These are phyloP conservation scores for Anthoscopus minutus DNA, from an alignment of 2,113 vertebrate species.

Conservation along the genomic window DNA sequence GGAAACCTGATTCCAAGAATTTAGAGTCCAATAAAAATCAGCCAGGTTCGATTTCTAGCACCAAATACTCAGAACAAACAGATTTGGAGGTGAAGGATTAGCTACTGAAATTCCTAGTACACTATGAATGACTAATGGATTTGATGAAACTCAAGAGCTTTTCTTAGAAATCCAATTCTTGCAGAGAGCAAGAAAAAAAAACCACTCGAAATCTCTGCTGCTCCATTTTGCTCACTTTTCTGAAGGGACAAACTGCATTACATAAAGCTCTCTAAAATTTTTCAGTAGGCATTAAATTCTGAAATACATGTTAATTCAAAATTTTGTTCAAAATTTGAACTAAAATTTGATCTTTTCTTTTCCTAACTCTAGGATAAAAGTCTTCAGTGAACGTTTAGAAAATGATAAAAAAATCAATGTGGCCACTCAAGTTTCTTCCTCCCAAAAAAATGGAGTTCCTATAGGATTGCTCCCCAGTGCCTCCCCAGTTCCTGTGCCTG, in stretches of 20 bases:
- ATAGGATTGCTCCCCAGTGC: background rate
- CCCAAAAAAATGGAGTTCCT: background rate
- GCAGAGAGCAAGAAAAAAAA: background rate
- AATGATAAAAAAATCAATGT: background rate
- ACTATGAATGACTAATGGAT: constrained; percentile 12
- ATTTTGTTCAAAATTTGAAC: background rate
- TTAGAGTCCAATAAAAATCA: constrained; percentile 5
- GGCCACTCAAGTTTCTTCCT: background rate
- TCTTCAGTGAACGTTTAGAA: background rate
- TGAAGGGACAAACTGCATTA: background rate
- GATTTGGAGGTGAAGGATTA: constrained; percentile 7
- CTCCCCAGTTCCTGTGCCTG: background rate
- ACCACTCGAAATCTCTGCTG: background rate
- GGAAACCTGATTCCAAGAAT: constrained; percentile 36
- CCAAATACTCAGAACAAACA: constrained; percentile 17
- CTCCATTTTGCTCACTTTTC: background rate
- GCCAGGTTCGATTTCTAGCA: background rate
- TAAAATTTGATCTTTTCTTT: background rate
- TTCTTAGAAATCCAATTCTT: constrained; percentile 24
- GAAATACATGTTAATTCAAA: background rate
- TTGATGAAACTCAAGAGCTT: background rate
- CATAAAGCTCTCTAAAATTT: background rate
- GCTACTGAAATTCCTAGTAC: constrained; percentile 28
- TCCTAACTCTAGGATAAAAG: background rate
- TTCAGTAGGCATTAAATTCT: background rate